phyloP scores from a whole-genome alignment of 2,888 invertebrate species.

The Glyphotaelius pellucidus region DNA sequence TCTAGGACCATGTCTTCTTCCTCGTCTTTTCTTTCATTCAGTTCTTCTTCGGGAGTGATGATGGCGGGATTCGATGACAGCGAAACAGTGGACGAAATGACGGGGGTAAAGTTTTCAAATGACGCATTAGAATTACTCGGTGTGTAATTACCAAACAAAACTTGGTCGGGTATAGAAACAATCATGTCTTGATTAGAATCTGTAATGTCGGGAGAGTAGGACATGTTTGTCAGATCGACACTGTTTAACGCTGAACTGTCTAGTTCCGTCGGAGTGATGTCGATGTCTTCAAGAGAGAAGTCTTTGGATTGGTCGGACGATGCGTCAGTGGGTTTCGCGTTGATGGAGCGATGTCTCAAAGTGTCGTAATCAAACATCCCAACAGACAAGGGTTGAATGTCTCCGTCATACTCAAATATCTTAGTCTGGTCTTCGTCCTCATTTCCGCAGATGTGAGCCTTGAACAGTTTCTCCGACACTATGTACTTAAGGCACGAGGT shows the following conservation, averaged over 20 bases:
- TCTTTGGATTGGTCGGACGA: slow-evolving; percentile 17
- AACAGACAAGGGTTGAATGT: slow-evolving; percentile 69
- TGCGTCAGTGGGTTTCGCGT: not conserved
- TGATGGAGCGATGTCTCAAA: slow-evolving; percentile 43
- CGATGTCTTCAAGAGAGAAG: slow-evolving; percentile 45
- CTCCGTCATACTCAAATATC: slow-evolving; percentile 72
- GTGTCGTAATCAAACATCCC: slow-evolving; percentile 56
- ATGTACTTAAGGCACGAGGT: slow-evolving; percentile 75
- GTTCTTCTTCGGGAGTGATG: not conserved
- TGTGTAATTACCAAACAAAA: slow-evolving; percentile 21
- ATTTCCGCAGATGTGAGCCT: slow-evolving; percentile 71
- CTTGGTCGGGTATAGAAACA: slow-evolving; percentile 53
- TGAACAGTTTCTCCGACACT: slow-evolving; percentile 72
- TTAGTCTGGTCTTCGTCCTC: slow-evolving; percentile 72
- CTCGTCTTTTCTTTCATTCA: not conserved
- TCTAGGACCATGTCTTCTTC: not conserved
- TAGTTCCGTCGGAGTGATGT: slow-evolving; percentile 55
- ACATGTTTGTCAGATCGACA: slow-evolving; percentile 48
- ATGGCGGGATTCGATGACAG: slow-evolving; percentile 42
- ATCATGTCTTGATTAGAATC: slow-evolving; percentile 52
- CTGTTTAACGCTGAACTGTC: slow-evolving; percentile 46
- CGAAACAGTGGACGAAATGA: slow-evolving; percentile 65
- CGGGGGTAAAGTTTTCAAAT: slow-evolving; percentile 62
- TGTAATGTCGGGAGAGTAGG: slow-evolving; percentile 45
- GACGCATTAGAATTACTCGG: slow-evolving; percentile 21